These are phyloP conservation scores for Theristicus caerulescens DNA, from an alignment of 2,113 vertebrate genomes.

Conservation along the genomic window DNA sequence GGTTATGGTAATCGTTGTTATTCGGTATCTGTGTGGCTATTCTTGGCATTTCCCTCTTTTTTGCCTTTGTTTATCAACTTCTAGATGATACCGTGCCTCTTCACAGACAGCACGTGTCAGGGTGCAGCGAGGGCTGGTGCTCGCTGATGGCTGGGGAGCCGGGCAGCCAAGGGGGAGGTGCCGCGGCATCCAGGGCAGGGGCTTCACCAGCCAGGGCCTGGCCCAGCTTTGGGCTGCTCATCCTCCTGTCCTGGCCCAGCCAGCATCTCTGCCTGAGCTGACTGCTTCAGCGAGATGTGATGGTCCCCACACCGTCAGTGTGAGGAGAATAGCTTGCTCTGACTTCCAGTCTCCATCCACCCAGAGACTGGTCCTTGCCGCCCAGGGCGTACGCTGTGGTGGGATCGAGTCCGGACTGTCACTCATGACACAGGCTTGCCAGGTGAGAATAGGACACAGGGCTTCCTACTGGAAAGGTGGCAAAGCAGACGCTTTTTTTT, in stretches of 20 bases:
- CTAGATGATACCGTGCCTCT: background rate
- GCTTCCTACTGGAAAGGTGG: background rate
- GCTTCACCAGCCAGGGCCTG: background rate
- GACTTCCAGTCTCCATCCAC: rapidly evolving
- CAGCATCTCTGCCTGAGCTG: background rate
- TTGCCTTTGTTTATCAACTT: background rate
- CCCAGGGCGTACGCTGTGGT: rapidly evolving
- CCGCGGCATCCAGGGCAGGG: rapidly evolving
- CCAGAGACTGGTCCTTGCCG: background rate
- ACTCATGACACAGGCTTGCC: rapidly evolving
- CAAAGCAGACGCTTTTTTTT: background rate
- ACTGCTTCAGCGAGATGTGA: background rate
- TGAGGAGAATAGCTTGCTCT: background rate
- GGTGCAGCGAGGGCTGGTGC: rapidly evolving
- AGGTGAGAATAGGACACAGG: background rate
- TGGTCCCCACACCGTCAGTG: rapidly evolving
- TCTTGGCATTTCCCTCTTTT: background rate
- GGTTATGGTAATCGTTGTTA: background rate
- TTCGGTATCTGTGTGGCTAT: background rate
- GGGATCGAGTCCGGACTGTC: background rate
- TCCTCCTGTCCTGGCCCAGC: too few species aligned
- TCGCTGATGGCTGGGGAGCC: background rate
- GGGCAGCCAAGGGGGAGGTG: background rate
- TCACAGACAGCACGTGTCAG: rapidly evolving
- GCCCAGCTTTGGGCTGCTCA: background rate